Evolutionary conservation across 2,113 vertebrate genomes (phyloP), one percentile per base, ranked within the genome.

Genomic region (Percina caprodes): DNA sequence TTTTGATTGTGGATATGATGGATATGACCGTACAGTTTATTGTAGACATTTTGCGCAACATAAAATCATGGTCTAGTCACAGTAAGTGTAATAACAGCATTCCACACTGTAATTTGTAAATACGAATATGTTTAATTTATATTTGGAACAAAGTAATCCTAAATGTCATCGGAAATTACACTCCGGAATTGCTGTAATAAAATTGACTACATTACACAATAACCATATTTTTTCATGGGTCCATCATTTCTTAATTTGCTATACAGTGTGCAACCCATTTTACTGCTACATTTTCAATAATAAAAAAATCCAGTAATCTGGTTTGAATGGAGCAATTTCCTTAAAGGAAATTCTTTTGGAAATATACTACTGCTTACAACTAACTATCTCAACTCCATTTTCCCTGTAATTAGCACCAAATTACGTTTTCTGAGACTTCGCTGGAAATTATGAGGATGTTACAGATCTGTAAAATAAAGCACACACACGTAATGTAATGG

Each of bases 31-130:
- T 63, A 65, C 2, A 63, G 51, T 72, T 56, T 62, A 67, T 68
- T 79, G 74, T 67, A 54, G 52, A 86, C 4, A 56, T 62, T 71
- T 83, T 79, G 69, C 55, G 67, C 56, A 21, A 35, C 24, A 56
- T 79, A 4, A 69, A 70, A 49, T 55, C 23, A 45, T n/a, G n/a
- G 10, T 63, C 49, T 52, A 18, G 51, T 76, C 19, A 51, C 55
- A 23, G 45, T 39, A 51, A 30, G 19, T 45, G 24, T 62, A 16
- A 54, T 2, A 7, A 33, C 13, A 55, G 23, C 52, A 71, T 79
- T 61, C 30, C 24, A 46, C 67, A 23, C 3, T 51, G 6, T 62
- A 15, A 5, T 63, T 45, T 86, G 85, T 86, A 77, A 79, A 89
- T 83, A 86, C 42, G 12, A 75, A 24, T 46, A 11, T 30, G 4